phyloP scores from a whole-genome alignment of 2,888 invertebrate genomes.

The Cephus runcator region DNA sequence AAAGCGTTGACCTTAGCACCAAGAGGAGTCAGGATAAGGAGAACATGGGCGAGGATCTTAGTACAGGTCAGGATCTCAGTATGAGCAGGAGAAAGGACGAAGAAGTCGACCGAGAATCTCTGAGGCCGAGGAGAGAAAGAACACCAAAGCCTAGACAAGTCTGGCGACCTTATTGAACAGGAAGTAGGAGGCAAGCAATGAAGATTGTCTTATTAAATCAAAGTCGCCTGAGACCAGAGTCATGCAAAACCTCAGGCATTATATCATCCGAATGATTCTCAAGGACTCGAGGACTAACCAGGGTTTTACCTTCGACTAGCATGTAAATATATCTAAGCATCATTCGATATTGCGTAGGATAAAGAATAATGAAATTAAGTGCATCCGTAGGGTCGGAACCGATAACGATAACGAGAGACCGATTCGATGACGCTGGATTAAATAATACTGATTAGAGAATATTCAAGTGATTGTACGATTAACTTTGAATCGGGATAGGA shows the following conservation, averaged over 20 bases:
- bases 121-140: conserved; percentile 53
- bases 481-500: not conserved
- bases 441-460: not conserved
- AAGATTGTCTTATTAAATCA: not conserved
- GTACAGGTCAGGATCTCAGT: conserved; percentile 30
- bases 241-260: not conserved
- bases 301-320: conserved; percentile 54
- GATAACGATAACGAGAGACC: not conserved
- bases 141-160: conserved; percentile 62
- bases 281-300: conserved; percentile 64
- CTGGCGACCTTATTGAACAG: conserved; percentile 60
- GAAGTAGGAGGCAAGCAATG: not conserved
- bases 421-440: not conserved
- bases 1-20: conserved; percentile 60
- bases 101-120: conserved; percentile 46
- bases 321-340: conserved; percentile 17
- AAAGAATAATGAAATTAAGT: conserved; percentile 1
- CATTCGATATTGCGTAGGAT: conserved; percentile 17
- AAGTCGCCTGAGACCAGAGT: not conserved
- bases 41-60: conserved; percentile 60
- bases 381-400: not conserved
- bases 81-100: conserved; percentile 50
- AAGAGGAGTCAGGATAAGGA: conserved; percentile 59
- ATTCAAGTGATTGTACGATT: not conserved
- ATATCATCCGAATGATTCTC: conserved; percentile 8